Evolutionary conservation across 1,140 invertebrate species (phyloP), one percentile per base, ranked within the genome.

Genomic region (Metopolophium dirhodum): DNA sequence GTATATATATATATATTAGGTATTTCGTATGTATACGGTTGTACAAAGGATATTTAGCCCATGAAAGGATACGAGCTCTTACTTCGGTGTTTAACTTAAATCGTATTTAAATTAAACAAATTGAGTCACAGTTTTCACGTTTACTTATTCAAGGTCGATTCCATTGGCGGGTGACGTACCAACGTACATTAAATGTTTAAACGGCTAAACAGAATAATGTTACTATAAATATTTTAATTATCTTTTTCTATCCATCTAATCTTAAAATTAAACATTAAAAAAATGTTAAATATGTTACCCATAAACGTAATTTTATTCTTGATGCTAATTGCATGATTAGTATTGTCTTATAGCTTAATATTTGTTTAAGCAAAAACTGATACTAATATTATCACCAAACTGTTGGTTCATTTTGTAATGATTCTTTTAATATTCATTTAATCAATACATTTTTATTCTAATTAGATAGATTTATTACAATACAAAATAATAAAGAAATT

Each of bases 31-130:
- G 30, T 35, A n/a, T 77, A n/a, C 30, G 30, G 18, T 77, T 83
- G 26, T 23, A 37, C 14, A 61, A 41, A 88, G 47, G 23, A 41
- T 54, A 77, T 90, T 90, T 35, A 30, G 23, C 35, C 35, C n/a
- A 35, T 90, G 51, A 54, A 90, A 90, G 35, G 54, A 77, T 30
- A n/a, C 61, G 0, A n/a, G 61, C n/a, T 90, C 37, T 90, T 90
- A 54, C 37, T 61, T 41, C 22, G 22, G 41, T 35, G 30, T 91
- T 90, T 77, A 77, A 91, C 61, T 77, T 41, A 8, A 61, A 68
- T 37, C 90, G n/a, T 92, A 92, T 54, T 47, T 92, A 82, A 92
- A 92, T 92, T 83, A 92, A 83, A 92, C 30, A 92, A 82, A 92
- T 83, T 83, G 47, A 92, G 45, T 92, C 45, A 49, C 47, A 83